Conservation (phyloP, 30 jellyfish, hydroid and myxozoan species). For the Aurelia sp. region DNA sequence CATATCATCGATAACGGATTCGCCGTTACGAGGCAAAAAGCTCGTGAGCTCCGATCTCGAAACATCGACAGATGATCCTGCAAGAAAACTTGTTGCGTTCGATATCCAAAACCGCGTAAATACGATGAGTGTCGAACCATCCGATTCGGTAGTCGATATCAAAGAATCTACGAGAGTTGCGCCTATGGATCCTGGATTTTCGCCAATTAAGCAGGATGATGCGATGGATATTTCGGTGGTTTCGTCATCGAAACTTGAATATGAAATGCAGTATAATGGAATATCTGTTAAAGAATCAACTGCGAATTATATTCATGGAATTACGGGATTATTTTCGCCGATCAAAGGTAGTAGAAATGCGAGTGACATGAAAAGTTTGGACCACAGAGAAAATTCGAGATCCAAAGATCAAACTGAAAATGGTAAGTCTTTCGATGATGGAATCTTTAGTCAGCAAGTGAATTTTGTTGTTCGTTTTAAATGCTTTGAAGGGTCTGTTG, state of each 20-base stretch:
- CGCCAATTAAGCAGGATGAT: constrained; percentile 68
- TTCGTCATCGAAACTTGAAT: constrained; percentile 32
- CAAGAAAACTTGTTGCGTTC: background rate
- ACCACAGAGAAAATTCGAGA: background rate
- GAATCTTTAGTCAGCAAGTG: too few relatives aligned
- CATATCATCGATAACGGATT: constrained; percentile 9
- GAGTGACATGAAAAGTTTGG: background rate
- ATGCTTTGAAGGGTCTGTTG: too few relatives aligned
- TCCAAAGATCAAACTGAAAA: background rate
- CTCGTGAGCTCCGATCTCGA: constrained; percentile 44
- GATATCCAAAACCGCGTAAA: constrained; percentile 6
- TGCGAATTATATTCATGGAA: constrained; percentile 73
- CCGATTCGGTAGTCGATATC: constrained; percentile 41
- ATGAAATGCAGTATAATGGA: constrained; percentile 33
- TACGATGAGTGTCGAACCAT: constrained; percentile 41
- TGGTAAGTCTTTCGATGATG: background rate
- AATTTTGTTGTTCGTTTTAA: too few relatives aligned
- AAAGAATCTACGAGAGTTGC: constrained; percentile 69
- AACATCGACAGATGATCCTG: constrained; percentile 12
- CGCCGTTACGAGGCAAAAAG: constrained; percentile 11
- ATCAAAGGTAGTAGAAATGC: constrained; percentile 20
- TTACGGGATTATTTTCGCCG: constrained; percentile 72
- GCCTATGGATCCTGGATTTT: constrained; percentile 51
- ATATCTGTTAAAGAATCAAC: constrained; percentile 71
- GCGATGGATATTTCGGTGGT: constrained; percentile 54